Conservation (phyloP, 2,888 invertebrate genomes). For the Thyatira batis region DNA sequence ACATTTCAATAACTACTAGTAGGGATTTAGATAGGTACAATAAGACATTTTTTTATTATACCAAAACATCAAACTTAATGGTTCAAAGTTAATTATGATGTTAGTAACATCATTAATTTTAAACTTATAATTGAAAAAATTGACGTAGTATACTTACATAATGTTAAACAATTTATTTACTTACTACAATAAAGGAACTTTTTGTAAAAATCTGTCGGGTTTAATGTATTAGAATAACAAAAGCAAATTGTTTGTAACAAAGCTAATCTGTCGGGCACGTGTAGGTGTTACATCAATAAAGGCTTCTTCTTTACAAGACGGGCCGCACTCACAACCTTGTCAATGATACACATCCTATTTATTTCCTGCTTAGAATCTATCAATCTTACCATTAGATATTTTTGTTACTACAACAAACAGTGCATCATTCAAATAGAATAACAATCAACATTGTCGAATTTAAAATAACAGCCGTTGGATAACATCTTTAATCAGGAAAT, state of each 20-base stretch:
- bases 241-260: background rate
- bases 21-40: too few relatives aligned
- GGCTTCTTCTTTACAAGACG: slow-evolving; percentile 5
- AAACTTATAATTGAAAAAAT: background rate
- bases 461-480: too few relatives aligned
- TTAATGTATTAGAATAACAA: slow-evolving; percentile 1
- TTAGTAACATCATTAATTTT: background rate
- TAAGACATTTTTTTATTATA: too few relatives aligned
- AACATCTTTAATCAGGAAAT: too few relatives aligned
- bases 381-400: background rate
- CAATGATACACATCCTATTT: slow-evolving; percentile 8
- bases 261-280: background rate
- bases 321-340: background rate
- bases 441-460: too few relatives aligned
- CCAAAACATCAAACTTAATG: background rate
- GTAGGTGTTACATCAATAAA: slow-evolving; percentile 10
- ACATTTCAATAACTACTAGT: too few relatives aligned
- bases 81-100: background rate
- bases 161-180: background rate
- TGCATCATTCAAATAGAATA: background rate
- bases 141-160: background rate
- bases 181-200: background rate
- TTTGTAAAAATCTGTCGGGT: slow-evolving; percentile 8
- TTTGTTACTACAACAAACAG: too few relatives aligned
- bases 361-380: slow-evolving; percentile 4